A percentile compares a stretch with the other conserved stretches of the same genome.
Conservation (phyloP, 2,888 invertebrate species). For the Drosophila affinis region DNA sequence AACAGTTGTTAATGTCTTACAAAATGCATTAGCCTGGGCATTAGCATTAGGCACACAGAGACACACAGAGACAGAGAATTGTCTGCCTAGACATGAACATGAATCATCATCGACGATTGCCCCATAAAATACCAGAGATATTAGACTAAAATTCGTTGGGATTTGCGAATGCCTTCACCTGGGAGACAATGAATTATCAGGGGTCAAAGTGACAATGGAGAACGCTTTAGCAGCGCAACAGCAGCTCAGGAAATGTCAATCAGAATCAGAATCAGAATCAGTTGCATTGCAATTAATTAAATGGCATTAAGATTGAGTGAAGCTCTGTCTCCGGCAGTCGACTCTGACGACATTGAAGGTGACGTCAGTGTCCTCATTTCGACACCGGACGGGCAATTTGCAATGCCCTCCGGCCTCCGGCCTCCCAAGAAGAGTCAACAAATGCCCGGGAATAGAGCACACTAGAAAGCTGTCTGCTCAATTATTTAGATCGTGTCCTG, state of each 20-base stretch:
- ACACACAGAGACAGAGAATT: background rate
- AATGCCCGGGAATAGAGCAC: conserved; percentile 26
- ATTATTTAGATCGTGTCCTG: conserved; percentile 60
- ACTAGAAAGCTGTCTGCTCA: conserved; percentile 40
- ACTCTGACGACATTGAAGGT: conserved; percentile 6
- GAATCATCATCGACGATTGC: background rate
- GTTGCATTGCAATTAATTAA: conserved; percentile 52
- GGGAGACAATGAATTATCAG: background rate
- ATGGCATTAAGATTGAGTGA: conserved; percentile 17
- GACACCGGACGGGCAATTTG: background rate
- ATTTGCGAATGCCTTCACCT: background rate
- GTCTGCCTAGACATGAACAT: background rate
- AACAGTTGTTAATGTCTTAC: background rate
- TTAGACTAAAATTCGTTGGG: conserved; percentile 6
- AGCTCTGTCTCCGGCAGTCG: background rate
- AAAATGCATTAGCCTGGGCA: background rate
- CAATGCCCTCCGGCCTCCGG: background rate
- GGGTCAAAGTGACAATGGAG: background rate
- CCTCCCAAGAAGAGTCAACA: conserved; percentile 21
- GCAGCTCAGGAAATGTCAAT: conserved; percentile 44
- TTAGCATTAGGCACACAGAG: background rate
- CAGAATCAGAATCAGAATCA: conserved; percentile 44
- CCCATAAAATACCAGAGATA: conserved; percentile 1
- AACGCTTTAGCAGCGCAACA: background rate
- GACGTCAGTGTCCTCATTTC: conserved; percentile 34